Evolutionary conservation across 2,888 invertebrate species (phyloP).

Genomic region (Ochropacha duplaris): DNA sequence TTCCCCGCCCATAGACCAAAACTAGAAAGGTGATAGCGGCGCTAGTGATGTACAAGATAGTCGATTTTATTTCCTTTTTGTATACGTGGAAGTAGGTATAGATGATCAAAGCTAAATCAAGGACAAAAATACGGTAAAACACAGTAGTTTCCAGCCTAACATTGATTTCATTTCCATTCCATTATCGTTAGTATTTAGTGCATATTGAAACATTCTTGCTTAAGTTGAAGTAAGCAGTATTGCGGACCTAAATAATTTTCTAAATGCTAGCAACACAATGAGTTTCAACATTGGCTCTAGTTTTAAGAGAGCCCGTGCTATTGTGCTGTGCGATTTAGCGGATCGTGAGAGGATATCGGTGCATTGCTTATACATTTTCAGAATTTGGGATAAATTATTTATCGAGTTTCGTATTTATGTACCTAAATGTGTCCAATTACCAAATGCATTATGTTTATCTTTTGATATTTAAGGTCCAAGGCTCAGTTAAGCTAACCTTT

Average conservation of each 20-base stretch:
- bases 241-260: conserved; percentile 2
- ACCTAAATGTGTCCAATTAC: neutral
- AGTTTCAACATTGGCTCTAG: conserved; percentile 44
- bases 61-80: no score
- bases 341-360: conserved; percentile 67
- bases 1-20: no score
- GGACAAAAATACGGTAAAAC: neutral
- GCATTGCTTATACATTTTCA: conserved; percentile 31
- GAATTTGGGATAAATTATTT: neutral
- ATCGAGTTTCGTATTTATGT: neutral
- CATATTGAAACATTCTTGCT: neutral
- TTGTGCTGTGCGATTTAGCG: conserved; percentile 61
- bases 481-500: no score
- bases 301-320: conserved; percentile 48
- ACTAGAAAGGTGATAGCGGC: no score
- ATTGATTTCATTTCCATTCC: neutral
- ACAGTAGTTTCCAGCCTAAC: neutral
- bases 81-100: no score
- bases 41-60: no score
- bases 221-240: neutral
- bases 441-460: no score
- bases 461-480: no score
- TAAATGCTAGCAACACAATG: conserved; percentile 28
- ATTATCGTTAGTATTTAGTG: neutral
- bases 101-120: neutral